Conservation (phyloP, 2,797 vertebrate genomes). For the Gallinago nigripennis region DNA sequence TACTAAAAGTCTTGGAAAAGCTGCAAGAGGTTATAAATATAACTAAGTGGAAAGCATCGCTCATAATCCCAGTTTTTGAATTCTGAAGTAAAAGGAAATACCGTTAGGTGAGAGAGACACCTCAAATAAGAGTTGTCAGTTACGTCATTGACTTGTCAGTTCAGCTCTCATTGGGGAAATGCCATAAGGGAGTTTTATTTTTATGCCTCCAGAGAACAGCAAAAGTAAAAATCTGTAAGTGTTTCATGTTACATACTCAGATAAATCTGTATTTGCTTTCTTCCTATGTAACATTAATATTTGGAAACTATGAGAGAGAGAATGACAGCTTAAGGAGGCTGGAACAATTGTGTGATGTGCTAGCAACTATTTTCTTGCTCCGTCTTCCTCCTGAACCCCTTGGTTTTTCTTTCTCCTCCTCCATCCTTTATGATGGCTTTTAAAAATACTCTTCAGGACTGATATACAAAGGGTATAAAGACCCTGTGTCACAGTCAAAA, state of each 20-base stretch:
- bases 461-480: not conserved
- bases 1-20: not conserved
- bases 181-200: slow-evolving; percentile 8
- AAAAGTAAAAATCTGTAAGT: slow-evolving; percentile 12
- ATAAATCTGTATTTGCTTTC: not conserved
- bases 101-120: not conserved
- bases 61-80: not conserved
- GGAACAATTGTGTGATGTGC: not conserved
- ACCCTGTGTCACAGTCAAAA: not conserved
- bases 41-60: not conserved
- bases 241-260: slow-evolving; percentile 6
- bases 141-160: slow-evolving; percentile 16
- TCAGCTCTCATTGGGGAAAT: slow-evolving; percentile 26
- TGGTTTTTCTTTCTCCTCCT: not conserved
- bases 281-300: not conserved
- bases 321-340: not conserved
- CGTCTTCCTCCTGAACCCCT: not conserved
- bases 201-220: not conserved
- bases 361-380: not conserved
- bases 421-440: not conserved
- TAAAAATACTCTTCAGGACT: not conserved
- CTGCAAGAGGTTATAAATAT: not conserved
- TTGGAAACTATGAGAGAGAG: not conserved
- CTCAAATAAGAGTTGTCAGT: slow-evolving; percentile 29
- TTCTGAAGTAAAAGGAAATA: not conserved